Evolutionary conservation across 2,888 invertebrate species (phyloP), one percentile per base, ranked within the genome.

Genomic region (Apoda limacodes): DNA sequence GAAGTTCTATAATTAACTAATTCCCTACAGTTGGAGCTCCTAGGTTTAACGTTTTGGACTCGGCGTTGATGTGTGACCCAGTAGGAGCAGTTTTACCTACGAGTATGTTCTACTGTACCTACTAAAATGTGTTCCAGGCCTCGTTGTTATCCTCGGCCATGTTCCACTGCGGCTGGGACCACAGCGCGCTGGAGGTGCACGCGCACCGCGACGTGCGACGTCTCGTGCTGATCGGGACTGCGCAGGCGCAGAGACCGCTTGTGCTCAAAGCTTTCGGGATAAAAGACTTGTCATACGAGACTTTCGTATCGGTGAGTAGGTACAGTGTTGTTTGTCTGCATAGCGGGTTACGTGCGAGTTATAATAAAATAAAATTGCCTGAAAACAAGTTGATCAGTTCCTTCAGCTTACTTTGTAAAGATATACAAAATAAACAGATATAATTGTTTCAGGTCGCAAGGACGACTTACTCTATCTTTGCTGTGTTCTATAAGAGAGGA

Each of bases 201-300:
- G 36, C 55, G 4, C 53, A 57, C 24, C 50, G 43, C 3, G 67
- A 72, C 31, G 57, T 74, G 17, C 50, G 70, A 7, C 48, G 50
- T 3, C 45, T 71, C 4, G 58, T 75, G n/a, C 48, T 74, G 4
- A 65, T 82, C 13, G 68, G 74, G 11, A 69, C 71, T 48, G 52
- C 63, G n/a, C 69, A 75, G 40, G 68, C 82, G 13, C 75, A 81
- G 40, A 71, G 70, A 24, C 72, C 81, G 2, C 54, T 80, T 2
- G 52, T 75, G 15, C 55, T 82, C 3, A 81, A 78, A 38, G 81
- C 82, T 2, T 82, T 80, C 30, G 75, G 74, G 2, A 64, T 76
- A 25, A 68, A 72, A 34, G 72, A 75, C 34, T 50, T 80, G 30
- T 78, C 80, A 0, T 78, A 76, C 39, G 60, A 47, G 30, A 74